Evolutionary conservation across 92 coral and sea anemone genomes (phyloP).

Genomic region (Micromussa lordhowensis): DNA sequence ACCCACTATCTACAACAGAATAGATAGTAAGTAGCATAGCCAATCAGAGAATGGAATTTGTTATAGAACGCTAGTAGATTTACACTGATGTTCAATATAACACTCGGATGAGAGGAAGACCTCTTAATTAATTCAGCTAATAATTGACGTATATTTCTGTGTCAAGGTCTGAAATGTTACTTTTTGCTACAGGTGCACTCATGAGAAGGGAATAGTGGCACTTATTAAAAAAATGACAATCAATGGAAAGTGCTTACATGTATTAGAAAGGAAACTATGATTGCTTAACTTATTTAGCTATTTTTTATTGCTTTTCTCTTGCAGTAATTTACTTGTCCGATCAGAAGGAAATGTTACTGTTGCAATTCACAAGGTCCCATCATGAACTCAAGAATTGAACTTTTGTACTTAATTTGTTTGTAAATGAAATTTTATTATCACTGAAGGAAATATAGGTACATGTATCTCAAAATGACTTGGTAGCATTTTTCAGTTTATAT

Average conservation of each 20-base stretch:
- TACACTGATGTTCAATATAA: too few species aligned
- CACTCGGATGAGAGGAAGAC: too few species aligned
- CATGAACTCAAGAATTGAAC: conserved; percentile 32
- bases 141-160: too few species aligned
- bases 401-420: neutral
- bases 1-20: too few species aligned
- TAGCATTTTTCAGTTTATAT: neutral
- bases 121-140: too few species aligned
- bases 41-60: too few species aligned
- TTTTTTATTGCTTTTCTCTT: conserved; percentile 21
- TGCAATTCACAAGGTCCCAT: conserved; percentile 93
- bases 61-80: too few species aligned
- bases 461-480: neutral
- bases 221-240: too few species aligned
- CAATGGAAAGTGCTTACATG: neutral
- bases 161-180: too few species aligned
- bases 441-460: neutral
- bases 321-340: conserved; percentile 84
- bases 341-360: conserved; percentile 81
- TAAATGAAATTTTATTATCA: neutral
- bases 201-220: too few species aligned
- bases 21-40: too few species aligned
- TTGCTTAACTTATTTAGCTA: neutral
- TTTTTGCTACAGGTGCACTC: too few species aligned
- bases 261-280: neutral